Evolutionary conservation across 35 echinoderm and acorn worm species (phyloP).

Genomic region (Stichopus chloronotus): DNA sequence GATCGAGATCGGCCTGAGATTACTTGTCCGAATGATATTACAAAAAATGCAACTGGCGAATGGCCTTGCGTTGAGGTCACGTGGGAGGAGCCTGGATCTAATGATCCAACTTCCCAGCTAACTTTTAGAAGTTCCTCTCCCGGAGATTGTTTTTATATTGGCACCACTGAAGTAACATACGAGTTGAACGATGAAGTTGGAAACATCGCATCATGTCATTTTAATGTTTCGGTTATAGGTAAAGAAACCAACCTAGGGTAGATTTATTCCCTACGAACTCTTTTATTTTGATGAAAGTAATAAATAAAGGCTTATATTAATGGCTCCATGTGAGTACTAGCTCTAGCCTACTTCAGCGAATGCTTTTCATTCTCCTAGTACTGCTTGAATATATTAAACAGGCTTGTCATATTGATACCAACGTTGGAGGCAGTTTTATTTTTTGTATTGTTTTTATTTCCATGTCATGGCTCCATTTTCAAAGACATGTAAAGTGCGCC

Average conservation of each 20-base stretch:
- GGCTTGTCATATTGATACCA: too few relatives aligned
- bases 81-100: constrained; percentile 23
- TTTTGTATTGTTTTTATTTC: too few relatives aligned
- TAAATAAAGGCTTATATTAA: background rate
- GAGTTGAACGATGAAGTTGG: background rate
- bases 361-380: too few relatives aligned
- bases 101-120: background rate
- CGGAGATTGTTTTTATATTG: constrained; percentile 31
- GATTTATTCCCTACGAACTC: too few relatives aligned
- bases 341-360: too few relatives aligned
- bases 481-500: too few relatives aligned
- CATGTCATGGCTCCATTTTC: too few relatives aligned
- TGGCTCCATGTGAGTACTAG: background rate
- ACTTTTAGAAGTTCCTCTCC: constrained; percentile 17
- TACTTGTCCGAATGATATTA: constrained; percentile 31
- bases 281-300: background rate
- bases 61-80: background rate
- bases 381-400: too few relatives aligned
- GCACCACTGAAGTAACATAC: constrained; percentile 7
- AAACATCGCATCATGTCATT: constrained; percentile 15
- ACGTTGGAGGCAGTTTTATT: too few relatives aligned
- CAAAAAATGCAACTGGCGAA: background rate
- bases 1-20: constrained; percentile 10
- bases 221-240: constrained; percentile 31
- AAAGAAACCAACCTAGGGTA: background rate